A percentile compares a stretch with the other conserved stretches of the same genome.
phyloP scores from a whole-genome alignment of 2,113 vertebrate species.

The Nycticorax nycticorax region DNA sequence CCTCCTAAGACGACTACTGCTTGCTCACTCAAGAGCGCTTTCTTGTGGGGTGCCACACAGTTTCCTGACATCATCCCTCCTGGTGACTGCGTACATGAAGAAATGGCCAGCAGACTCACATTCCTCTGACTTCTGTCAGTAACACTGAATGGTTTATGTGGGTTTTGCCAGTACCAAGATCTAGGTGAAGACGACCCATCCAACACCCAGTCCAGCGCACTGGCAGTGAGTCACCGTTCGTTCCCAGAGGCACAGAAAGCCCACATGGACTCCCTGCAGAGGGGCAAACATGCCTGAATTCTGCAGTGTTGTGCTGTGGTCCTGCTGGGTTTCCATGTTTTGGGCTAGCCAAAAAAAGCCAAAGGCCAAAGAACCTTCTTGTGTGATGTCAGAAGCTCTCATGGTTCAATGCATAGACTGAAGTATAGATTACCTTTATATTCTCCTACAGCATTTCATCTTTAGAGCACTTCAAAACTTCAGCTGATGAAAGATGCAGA shows the following conservation, averaged over 20 bases:
- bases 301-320: neutral
- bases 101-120: neutral
- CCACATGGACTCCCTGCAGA: neutral
- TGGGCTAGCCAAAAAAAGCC: neutral
- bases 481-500: neutral
- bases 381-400: neutral
- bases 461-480: neutral
- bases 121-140: neutral
- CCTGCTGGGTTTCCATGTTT: neutral
- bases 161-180: neutral
- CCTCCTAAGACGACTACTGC: conserved; percentile 29
- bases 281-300: neutral
- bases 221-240: neutral
- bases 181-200: neutral
- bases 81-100: neutral
- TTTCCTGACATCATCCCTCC: neutral
- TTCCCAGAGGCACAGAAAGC: neutral
- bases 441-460: neutral
- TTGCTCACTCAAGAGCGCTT: neutral
- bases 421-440: neutral
- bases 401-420: neutral
- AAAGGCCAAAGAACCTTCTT: neutral
- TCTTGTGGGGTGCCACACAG: conserved; percentile 32
- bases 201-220: neutral
- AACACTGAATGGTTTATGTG: neutral